phyloP scores from a whole-genome alignment of 2,888 invertebrate genomes.

The Hymenopus coronatus region DNA sequence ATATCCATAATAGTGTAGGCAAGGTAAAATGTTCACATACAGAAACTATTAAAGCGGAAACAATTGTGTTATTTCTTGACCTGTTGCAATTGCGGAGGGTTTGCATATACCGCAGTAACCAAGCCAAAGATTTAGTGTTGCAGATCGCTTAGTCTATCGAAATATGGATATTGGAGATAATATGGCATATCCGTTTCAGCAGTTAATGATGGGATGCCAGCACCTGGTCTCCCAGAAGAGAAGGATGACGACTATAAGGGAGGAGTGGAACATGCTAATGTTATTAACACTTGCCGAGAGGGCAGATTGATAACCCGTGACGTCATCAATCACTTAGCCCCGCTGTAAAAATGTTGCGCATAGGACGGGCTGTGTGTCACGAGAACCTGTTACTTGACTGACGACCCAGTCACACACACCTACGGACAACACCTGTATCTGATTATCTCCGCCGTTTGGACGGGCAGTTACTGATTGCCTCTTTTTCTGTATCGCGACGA shows the following conservation, averaged over 20 bases:
- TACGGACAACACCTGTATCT: constrained; percentile 13
- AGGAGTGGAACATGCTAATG: constrained; percentile 11
- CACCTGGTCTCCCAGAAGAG: neutral
- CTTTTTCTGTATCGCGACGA: neutral
- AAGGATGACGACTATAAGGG: neutral
- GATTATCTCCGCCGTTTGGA: constrained; percentile 2
- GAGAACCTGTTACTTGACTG: constrained; percentile 23
- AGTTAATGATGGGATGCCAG: neutral
- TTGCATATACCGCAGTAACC: neutral
- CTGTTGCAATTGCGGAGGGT: neutral
- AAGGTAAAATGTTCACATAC: too few species aligned
- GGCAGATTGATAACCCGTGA: constrained; percentile 30
- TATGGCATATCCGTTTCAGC: neutral
- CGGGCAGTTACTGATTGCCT: neutral
- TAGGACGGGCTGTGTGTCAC: constrained; percentile 1
- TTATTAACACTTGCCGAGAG: constrained; percentile 19
- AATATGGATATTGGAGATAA: neutral
- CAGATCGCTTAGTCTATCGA: neutral
- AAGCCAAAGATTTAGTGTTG: neutral
- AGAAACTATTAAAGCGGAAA: too few species aligned
- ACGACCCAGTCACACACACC: constrained; percentile 18
- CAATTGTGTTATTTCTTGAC: too few species aligned
- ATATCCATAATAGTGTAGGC: too few species aligned
- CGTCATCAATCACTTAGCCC: constrained; percentile 27
- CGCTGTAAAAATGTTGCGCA: constrained; percentile 10